Conservation (phyloP, 2,113 vertebrate genomes). For the Leucopsar rothschildi region DNA sequence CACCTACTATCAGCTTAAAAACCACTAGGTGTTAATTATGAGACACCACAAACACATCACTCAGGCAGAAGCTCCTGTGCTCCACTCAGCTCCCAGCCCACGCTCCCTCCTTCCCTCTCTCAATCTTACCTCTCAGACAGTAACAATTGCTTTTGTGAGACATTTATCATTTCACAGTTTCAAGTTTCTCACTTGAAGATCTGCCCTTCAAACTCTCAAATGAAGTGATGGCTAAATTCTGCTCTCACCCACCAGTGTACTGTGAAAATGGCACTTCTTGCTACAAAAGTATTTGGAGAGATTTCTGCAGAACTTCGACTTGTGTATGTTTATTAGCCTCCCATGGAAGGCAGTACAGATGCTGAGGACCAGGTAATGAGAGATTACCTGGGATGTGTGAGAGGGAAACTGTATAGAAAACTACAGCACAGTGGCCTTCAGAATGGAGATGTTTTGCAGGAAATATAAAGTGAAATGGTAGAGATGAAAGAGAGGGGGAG, state of each 20-base stretch:
- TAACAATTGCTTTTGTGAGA: neutral
- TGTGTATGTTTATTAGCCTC: neutral
- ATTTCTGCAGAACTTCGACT: neutral
- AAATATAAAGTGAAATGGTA: neutral
- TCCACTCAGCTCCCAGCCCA: neutral
- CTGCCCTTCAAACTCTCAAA: neutral
- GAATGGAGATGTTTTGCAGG: neutral
- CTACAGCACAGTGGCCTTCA: neutral
- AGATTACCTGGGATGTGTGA: neutral
- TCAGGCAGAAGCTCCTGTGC: neutral
- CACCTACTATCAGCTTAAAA: neutral
- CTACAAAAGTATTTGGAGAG: neutral
- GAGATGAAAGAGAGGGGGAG: neutral
- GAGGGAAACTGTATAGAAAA: neutral
- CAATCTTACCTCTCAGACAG: neutral
- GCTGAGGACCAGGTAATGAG: neutral
- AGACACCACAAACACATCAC: slow-evolving; percentile 8
- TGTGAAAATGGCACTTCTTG: neutral
- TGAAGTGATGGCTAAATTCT: neutral
- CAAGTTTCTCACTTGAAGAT: neutral
- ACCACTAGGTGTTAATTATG: neutral
- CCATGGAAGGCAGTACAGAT: neutral
- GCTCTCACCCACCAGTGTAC: neutral
- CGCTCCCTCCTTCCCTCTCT: neutral
- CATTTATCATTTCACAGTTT: neutral